Conservation (phyloP, 2,888 invertebrate genomes). For the Dryobotodes eremita region DNA sequence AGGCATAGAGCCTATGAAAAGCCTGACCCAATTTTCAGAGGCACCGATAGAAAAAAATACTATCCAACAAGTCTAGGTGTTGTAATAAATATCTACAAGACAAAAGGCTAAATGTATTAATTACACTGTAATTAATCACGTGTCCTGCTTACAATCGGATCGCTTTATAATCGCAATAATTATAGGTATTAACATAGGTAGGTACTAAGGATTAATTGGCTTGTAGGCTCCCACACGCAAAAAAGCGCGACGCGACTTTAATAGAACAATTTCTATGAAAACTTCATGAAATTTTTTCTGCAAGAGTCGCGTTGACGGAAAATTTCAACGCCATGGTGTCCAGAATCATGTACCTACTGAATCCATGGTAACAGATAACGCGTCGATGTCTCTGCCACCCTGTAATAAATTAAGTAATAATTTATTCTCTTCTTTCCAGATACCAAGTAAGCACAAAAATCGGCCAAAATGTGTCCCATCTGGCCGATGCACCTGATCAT, state of each 20-base stretch:
- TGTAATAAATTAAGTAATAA: too few species aligned
- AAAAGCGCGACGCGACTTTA: too few species aligned
- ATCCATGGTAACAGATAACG: too few species aligned
- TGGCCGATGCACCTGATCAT: constrained; percentile 91
- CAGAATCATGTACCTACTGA: too few species aligned
- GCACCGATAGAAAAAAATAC: neutral
- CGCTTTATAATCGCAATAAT: neutral
- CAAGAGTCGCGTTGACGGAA: too few species aligned
- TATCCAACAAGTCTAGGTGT: neutral
- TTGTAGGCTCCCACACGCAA: too few species aligned
- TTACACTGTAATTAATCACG: constrained; percentile 13
- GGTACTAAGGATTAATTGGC: too few species aligned
- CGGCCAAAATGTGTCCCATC: constrained; percentile 90
- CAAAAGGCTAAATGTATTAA: neutral
- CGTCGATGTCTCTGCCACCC: too few species aligned
- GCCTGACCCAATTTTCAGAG: neutral
- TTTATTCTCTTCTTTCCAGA: constrained; percentile 49
- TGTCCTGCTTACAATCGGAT: neutral
- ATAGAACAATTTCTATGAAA: too few species aligned
- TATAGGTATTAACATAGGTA: too few species aligned
- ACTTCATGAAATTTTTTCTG: too few species aligned
- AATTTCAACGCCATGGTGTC: too few species aligned
- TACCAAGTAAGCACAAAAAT: constrained; percentile 46
- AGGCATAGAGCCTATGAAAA: neutral
- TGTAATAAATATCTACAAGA: neutral